phyloP scores from a whole-genome alignment of 1,140 invertebrate species.

The Adoxophyes honmai region DNA sequence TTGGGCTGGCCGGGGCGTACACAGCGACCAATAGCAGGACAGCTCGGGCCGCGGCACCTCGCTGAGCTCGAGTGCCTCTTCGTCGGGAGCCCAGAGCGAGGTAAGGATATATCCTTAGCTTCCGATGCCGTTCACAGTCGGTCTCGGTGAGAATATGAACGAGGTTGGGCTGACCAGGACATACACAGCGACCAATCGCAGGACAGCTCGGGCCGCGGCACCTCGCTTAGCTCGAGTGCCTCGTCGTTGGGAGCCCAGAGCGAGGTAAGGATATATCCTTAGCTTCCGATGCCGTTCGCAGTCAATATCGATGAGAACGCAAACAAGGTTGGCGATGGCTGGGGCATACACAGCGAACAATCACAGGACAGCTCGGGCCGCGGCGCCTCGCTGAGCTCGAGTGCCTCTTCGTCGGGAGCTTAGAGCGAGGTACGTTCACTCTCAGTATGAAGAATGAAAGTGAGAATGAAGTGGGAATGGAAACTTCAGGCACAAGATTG shows the following conservation, averaged over 20 bases:
- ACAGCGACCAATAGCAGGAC: conserved; percentile 59
- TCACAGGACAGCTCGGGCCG: conserved; percentile 59
- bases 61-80: conserved; percentile 47
- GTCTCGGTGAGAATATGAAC: conserved; percentile 50
- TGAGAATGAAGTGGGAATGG: conserved; percentile 40
- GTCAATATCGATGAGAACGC: conserved; percentile 48
- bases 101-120: conserved; percentile 25
- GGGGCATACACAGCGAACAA: conserved; percentile 61
- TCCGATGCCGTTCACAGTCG: conserved; percentile 26
- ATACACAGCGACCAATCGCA: conserved; percentile 64
- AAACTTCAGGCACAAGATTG: no score
- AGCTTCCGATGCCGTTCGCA: conserved; percentile 22
- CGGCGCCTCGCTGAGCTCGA: conserved; percentile 55
- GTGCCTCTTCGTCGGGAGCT: conserved; percentile 42
- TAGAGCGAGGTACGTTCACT: conserved; percentile 45
- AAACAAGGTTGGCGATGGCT: conserved; percentile 36
- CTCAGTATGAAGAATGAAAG: conserved; percentile 38
- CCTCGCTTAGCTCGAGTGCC: conserved; percentile 49
- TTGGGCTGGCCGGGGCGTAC: conserved; percentile 47
- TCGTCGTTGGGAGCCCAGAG: conserved; percentile 47
- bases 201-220: conserved; percentile 57
- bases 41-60: conserved; percentile 59
- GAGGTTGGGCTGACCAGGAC: conserved; percentile 38
- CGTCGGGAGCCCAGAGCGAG: conserved; percentile 47
- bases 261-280: conserved; percentile 33